phyloP scores from a whole-genome alignment of 2,888 invertebrate species.

The Drosophila atroscutellata region DNA sequence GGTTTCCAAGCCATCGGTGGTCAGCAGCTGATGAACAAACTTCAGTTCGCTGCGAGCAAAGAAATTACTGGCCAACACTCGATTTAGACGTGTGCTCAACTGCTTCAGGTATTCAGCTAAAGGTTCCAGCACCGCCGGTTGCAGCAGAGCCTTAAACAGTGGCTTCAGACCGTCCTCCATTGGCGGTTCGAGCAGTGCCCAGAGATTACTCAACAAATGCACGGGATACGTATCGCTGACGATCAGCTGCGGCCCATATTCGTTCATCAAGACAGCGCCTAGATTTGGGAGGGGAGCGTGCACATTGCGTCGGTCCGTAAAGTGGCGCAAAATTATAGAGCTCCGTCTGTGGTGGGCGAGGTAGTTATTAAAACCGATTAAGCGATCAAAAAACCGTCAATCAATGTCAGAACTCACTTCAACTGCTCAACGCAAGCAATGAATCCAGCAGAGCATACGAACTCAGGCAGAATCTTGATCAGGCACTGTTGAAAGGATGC shows the following conservation, averaged over 20 bases:
- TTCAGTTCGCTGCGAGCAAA: slow-evolving; percentile 88
- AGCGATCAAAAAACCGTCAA: slow-evolving; percentile 11
- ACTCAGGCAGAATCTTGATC: slow-evolving; percentile 78
- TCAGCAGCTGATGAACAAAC: slow-evolving; percentile 83
- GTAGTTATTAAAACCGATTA: slow-evolving; percentile 40
- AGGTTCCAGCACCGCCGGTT: slow-evolving; percentile 73
- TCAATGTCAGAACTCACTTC: slow-evolving; percentile 68
- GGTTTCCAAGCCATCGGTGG: slow-evolving; percentile 74
- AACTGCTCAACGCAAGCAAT: slow-evolving; percentile 68
- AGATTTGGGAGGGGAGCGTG: slow-evolving; percentile 82
- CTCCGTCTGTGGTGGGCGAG: slow-evolving; percentile 59
- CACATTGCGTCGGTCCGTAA: slow-evolving; percentile 80
- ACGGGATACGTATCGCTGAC: slow-evolving; percentile 82
- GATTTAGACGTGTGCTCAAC: slow-evolving; percentile 67
- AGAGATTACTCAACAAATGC: slow-evolving; percentile 78
- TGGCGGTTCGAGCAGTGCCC: slow-evolving; percentile 75
- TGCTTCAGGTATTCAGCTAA: slow-evolving; percentile 72
- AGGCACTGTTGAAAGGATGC: slow-evolving; percentile 72
- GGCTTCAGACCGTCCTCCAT: slow-evolving; percentile 52
- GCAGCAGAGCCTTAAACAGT: slow-evolving; percentile 71
- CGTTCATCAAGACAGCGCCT: slow-evolving; percentile 81
- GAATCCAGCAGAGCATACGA: slow-evolving; percentile 77
- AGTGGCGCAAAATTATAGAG: slow-evolving; percentile 78
- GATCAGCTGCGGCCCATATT: slow-evolving; percentile 80
- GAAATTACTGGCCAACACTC: slow-evolving; percentile 81